Evolutionary conservation across 1,140 invertebrate species (phyloP).

Genomic region (Calephelis nemesis): DNA sequence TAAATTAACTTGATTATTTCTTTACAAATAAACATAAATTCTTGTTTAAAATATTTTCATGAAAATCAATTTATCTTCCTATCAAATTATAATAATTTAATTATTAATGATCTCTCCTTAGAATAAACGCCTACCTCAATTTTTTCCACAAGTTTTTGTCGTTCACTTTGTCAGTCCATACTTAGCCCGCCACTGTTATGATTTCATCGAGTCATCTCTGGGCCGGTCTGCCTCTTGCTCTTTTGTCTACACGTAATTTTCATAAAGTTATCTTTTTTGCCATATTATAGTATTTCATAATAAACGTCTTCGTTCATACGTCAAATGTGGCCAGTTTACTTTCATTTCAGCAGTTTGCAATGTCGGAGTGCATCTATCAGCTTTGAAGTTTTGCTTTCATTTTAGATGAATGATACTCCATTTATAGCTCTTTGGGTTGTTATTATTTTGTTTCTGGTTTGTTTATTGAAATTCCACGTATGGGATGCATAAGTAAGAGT

Average conservation of each 20-base stretch:
- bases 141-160: background rate
- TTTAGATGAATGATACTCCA: slow-evolving; percentile 2
- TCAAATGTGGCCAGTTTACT: slow-evolving; percentile 3
- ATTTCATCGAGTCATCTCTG: background rate
- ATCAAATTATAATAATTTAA: no score
- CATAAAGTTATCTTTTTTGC: slow-evolving; percentile 13
- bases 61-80: no score
- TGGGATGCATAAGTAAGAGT: slow-evolving; percentile 11
- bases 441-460: slow-evolving; percentile 15
- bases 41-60: no score
- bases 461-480: slow-evolving; percentile 17
- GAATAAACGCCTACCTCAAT: no score
- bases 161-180: background rate
- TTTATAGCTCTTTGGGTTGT: slow-evolving; percentile 35
- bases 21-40: no score
- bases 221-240: background rate
- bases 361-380: background rate
- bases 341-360: background rate
- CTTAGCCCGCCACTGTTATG: background rate
- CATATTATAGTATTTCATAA: background rate
- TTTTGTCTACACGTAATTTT: background rate
- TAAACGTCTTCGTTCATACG: background rate
- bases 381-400: background rate
- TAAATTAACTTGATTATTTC: no score
- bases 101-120: no score